A percentile compares a stretch with the other conserved stretches of the same genome.
These are phyloP conservation scores for Nothobranchius kuhntae DNA, from an alignment of 2,113 vertebrate genomes.

Conservation along the genomic window DNA sequence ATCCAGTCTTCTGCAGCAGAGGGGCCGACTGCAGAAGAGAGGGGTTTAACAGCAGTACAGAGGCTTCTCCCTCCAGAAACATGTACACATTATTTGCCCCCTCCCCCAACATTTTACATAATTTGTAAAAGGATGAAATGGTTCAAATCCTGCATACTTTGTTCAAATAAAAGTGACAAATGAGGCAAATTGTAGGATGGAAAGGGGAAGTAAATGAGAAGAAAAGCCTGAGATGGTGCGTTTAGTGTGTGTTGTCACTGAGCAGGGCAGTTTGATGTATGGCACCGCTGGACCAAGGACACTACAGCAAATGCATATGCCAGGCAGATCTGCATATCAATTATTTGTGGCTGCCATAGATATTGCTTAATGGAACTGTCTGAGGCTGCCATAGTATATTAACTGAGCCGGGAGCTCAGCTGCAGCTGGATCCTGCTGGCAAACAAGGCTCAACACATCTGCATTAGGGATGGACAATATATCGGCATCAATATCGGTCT, in stretches of 20 bases:
- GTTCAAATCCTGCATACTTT: not conserved
- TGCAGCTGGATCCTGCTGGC: constrained; percentile 55
- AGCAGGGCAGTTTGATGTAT: constrained; percentile 58
- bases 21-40: constrained; percentile 23
- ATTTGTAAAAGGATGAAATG: not conserved
- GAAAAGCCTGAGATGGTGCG: constrained; percentile 42
- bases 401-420: constrained; percentile 56
- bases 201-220: constrained; percentile 3
- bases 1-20: constrained; percentile 36
- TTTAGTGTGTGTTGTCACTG: constrained; percentile 53
- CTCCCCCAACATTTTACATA: not conserved
- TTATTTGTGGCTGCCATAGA: constrained; percentile 72
- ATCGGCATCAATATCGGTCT: too few relatives aligned
- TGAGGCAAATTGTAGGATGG: not conserved
- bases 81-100: not conserved
- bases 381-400: constrained; percentile 55
- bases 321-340: constrained; percentile 68
- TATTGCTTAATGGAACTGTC: constrained; percentile 74
- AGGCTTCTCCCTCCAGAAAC: constrained; percentile 18
- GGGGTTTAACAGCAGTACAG: constrained; percentile 15
- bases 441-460: constrained; percentile 42
- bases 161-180: not conserved
- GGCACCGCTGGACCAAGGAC: constrained; percentile 56
- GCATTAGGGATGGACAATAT: constrained; percentile 14
- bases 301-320: constrained; percentile 43